These are phyloP conservation scores for Eretmochelys imbricata DNA, from an alignment of 2,113 vertebrate species.

Conservation along the genomic window DNA sequence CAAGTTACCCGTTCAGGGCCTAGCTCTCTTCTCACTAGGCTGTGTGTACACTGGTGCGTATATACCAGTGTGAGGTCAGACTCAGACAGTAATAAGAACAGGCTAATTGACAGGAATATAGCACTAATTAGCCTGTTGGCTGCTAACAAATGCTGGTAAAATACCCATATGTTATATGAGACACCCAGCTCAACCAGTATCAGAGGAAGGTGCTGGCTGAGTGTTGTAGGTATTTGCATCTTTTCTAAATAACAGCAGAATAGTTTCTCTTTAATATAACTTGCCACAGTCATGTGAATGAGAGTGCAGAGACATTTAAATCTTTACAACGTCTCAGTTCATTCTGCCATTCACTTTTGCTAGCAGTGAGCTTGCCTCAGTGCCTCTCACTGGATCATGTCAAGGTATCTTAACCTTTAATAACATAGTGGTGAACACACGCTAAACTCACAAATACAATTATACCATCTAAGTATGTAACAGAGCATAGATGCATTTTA, in stretches of 20 bases:
- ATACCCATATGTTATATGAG: background rate
- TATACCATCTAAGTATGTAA: background rate
- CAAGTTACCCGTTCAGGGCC: too few relatives aligned
- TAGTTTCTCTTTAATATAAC: background rate
- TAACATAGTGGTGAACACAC: background rate
- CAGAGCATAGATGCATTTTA: accelerated
- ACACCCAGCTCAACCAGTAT: background rate
- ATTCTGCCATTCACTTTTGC: background rate
- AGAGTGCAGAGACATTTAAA: background rate
- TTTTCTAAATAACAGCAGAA: background rate
- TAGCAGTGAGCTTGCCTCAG: background rate
- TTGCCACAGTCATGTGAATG: background rate
- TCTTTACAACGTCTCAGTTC: background rate
- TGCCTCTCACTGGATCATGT: background rate
- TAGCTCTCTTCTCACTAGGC: too few relatives aligned
- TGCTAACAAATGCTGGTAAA: background rate
- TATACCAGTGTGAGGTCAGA: background rate
- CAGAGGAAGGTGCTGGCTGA: background rate
- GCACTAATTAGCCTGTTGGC: background rate
- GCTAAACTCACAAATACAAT: background rate
- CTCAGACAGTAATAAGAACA: background rate
- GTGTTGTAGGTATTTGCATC: background rate
- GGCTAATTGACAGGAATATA: background rate
- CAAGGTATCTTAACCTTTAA: background rate
- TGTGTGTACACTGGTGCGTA: too few relatives aligned